A percentile compares a stretch with the other conserved stretches of the same genome.
Conservation (phyloP, 2,113 vertebrate species). For the Pithys albifrons region DNA sequence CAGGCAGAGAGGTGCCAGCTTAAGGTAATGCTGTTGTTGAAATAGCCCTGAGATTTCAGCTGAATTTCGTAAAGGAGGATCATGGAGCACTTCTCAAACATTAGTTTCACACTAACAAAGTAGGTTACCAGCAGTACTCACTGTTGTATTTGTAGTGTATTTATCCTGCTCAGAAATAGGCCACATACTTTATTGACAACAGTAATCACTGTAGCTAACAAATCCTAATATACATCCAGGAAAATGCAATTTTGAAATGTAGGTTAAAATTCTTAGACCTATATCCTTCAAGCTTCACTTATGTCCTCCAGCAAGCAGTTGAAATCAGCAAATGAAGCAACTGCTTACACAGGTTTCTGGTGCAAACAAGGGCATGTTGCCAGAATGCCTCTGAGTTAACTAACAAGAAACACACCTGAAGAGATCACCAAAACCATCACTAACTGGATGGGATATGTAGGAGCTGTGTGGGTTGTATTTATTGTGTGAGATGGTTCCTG, state of each 20-base stretch:
- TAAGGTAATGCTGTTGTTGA: background rate
- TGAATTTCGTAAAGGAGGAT: background rate
- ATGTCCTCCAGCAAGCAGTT: background rate
- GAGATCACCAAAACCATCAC: background rate
- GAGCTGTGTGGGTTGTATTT: background rate
- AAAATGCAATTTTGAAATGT: background rate
- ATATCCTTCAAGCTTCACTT: background rate
- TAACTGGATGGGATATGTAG: background rate
- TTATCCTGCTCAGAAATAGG: background rate
- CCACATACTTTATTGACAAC: background rate
- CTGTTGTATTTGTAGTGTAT: rapidly evolving
- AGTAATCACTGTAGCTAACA: background rate
- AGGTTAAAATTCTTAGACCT: background rate
- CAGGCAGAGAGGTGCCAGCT: background rate
- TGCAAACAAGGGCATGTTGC: background rate
- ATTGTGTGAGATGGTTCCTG: background rate
- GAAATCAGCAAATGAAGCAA: background rate
- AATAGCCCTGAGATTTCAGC: background rate
- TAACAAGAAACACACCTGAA: background rate
- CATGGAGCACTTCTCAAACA: background rate
- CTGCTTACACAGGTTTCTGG: rapidly evolving
- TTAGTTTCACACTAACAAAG: background rate
- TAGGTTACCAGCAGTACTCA: background rate
- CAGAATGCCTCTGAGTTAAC: background rate
- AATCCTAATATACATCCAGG: background rate